Evolutionary conservation across 2,888 invertebrate species (phyloP), one percentile per base, ranked within the genome.

Genomic region (Drosophila seclusa): DNA sequence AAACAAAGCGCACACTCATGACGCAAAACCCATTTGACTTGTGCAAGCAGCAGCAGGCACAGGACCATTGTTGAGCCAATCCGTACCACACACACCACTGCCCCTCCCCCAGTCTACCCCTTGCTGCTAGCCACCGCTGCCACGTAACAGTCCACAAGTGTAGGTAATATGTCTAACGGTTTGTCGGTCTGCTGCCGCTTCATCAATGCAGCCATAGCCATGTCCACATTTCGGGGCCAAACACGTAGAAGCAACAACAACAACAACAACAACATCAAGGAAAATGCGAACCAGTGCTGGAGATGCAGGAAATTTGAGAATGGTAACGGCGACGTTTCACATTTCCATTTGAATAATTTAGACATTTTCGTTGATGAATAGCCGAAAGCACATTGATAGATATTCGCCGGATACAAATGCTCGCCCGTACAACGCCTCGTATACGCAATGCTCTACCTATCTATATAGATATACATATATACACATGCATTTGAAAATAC

Each of bases 281-380:
- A 52, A 58, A 48, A 67, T 66, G 45, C 45, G 64, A 69, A 27
- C 24, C 21, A 24, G 10, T 32, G 32, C 50, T 61, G 49, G 34
- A 50, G 49, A 40, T 65, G 59, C 52, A 58, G 54, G 48, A 64
- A 34, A 8, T 38, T 54, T 63, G 54, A 54, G 67, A 38, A 67
- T 49, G 63, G 59, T 66, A 65, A 66, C 67, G 69, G 69, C 78
- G 69, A 85, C 84, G 82, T 77, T 87, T 87, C 76, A 78, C 90
- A 84, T 83, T 88, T 90, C 83, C 85, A 90, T 90, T 90, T 90
- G 90, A 90, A 90, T 90, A 90, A 90, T 90, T 90, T 90, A 88
- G 89, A 90, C 89, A 83, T 90, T 87, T 87, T 82, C 87, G 90
- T 88, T 90, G 89, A 90, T 90, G 91, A 89, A 90, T 86, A 90